A percentile compares a stretch with the other conserved stretches of the same genome.
Conservation (phyloP, 2,113 vertebrate genomes). For the Alethe diademata region DNA sequence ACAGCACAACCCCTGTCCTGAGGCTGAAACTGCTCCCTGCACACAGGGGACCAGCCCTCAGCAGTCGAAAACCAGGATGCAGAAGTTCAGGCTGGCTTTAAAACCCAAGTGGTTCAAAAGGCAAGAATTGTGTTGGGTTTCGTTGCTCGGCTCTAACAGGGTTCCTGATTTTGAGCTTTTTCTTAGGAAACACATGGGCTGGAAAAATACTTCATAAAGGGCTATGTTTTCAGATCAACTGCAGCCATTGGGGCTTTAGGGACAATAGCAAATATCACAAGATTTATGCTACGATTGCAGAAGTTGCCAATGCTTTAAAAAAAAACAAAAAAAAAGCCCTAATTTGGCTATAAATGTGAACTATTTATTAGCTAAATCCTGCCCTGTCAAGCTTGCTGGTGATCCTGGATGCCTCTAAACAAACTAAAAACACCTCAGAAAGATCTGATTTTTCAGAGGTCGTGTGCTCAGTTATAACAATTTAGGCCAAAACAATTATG, state of each 20-base stretch:
- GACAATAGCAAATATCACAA: constrained; percentile 1
- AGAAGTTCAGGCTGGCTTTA: background rate
- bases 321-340: background rate
- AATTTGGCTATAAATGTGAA: background rate
- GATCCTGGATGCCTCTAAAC: background rate
- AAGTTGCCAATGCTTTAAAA: background rate
- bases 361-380: background rate
- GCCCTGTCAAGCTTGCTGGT: background rate
- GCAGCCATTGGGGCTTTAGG: background rate
- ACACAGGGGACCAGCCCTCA: background rate
- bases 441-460: background rate
- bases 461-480: background rate
- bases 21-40: background rate
- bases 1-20: accelerated
- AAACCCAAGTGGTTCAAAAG: background rate
- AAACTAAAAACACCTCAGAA: background rate
- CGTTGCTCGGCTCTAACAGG: background rate
- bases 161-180: background rate
- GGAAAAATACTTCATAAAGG: background rate
- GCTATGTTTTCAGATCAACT: background rate
- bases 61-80: background rate
- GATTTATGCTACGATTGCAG: background rate
- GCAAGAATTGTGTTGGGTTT: background rate
- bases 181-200: background rate
- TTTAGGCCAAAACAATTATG: background rate